Evolutionary conservation across 2,888 invertebrate species (phyloP).

Genomic region (Azorinus chamasolen): DNA sequence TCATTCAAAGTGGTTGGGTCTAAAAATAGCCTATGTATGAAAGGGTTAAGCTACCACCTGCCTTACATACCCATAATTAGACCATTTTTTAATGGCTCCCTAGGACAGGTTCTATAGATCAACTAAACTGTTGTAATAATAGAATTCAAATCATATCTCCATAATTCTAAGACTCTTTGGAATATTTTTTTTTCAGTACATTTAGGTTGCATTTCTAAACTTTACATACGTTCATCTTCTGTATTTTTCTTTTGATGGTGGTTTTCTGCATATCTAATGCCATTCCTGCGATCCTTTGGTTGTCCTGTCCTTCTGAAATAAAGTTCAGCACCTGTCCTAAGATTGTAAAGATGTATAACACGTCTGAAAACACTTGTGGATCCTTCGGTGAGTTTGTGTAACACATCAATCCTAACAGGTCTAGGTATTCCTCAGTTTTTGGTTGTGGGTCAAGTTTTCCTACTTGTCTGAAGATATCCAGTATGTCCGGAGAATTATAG

Average conservation of each 20-base stretch:
- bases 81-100: no score
- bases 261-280: slow-evolving; percentile 33
- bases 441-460: slow-evolving; percentile 72
- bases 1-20: no score
- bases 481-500: slow-evolving; percentile 27
- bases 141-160: no score
- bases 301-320: slow-evolving; percentile 29
- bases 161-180: no score
- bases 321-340: slow-evolving; percentile 66
- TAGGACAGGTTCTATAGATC: no score
- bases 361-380: slow-evolving; percentile 60
- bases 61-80: no score
- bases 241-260: slow-evolving; percentile 39
- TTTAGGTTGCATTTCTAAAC: no score
- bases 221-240: slow-evolving; percentile 65
- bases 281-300: slow-evolving; percentile 36
- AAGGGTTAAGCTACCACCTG: no score
- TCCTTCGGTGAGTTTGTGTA: slow-evolving; percentile 64
- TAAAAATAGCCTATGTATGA: no score
- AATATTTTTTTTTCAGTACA: no score
- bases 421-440: slow-evolving; percentile 72
- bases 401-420: slow-evolving; percentile 73
- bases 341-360: slow-evolving; percentile 67
- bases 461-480: slow-evolving; percentile 60
- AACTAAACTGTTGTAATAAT: no score